Conservation (phyloP, 2,797 vertebrate genomes). For the Petrocephalus schoutedeni region DNA sequence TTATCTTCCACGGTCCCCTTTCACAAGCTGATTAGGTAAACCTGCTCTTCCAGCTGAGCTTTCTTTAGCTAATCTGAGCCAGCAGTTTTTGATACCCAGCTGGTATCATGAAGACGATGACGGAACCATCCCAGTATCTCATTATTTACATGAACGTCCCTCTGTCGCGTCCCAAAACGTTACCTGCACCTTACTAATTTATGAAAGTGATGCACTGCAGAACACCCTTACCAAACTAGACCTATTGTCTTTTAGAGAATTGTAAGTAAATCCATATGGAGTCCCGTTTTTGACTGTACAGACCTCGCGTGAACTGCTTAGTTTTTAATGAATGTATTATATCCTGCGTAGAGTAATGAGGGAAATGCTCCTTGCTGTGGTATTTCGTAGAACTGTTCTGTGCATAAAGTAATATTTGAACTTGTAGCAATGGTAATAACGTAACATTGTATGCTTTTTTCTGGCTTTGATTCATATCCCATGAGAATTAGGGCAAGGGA, state of each 20-base stretch:
- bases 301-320: neutral
- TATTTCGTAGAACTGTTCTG: neutral
- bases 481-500: neutral
- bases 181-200: conserved; percentile 38
- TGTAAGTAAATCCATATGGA: neutral
- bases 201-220: conserved; percentile 29
- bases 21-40: neutral
- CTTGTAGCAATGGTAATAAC: neutral
- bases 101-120: conserved; percentile 30
- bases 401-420: neutral
- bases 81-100: conserved; percentile 27
- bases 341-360: neutral
- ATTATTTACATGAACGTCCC: conserved; percentile 35
- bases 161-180: conserved; percentile 15
- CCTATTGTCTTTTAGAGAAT: neutral
- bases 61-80: conserved; percentile 23
- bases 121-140: neutral
- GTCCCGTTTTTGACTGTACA: neutral
- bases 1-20: neutral
- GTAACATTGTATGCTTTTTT: neutral
- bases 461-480: neutral
- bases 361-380: neutral
- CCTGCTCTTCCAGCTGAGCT: conserved; percentile 26
- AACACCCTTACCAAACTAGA: conserved; percentile 16
- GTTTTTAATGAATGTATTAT: neutral